Evolutionary conservation across 2,113 vertebrate genomes (phyloP).

Genomic region (Pteruthius melanotis): DNA sequence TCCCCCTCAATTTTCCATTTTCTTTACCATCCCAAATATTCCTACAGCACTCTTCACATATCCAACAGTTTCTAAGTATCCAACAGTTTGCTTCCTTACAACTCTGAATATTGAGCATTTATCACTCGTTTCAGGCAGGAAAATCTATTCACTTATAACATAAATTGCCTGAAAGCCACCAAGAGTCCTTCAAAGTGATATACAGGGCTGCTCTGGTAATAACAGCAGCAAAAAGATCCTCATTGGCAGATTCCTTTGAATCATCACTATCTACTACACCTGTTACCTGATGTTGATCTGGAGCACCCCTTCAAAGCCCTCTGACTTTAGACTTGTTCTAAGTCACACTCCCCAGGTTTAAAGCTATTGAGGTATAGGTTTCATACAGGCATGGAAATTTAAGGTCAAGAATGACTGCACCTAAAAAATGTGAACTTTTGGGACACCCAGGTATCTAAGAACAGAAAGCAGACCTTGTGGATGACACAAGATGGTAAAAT

Average conservation of each 20-base stretch:
- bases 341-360: not conserved
- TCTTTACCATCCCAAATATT: not conserved
- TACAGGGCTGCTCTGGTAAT: not conserved
- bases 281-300: not conserved
- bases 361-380: not conserved
- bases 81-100: not conserved
- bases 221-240: not conserved
- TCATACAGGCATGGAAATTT: not conserved
- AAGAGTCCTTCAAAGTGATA: not conserved
- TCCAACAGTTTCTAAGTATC: not conserved
- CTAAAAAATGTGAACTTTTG: not conserved
- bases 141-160: not conserved
- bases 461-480: not conserved
- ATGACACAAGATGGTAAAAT: not conserved
- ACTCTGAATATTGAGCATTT: not conserved
- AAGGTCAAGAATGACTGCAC: not conserved
- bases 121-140: not conserved
- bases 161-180: not conserved
- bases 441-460: not conserved
- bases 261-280: rapidly evolving
- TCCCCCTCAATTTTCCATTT: not conserved
- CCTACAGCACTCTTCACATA: not conserved
- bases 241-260: not conserved
- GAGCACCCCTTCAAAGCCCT: not conserved
- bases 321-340: not conserved